phyloP scores from a whole-genome alignment of 2,113 vertebrate genomes.

The Catharus minimus region DNA sequence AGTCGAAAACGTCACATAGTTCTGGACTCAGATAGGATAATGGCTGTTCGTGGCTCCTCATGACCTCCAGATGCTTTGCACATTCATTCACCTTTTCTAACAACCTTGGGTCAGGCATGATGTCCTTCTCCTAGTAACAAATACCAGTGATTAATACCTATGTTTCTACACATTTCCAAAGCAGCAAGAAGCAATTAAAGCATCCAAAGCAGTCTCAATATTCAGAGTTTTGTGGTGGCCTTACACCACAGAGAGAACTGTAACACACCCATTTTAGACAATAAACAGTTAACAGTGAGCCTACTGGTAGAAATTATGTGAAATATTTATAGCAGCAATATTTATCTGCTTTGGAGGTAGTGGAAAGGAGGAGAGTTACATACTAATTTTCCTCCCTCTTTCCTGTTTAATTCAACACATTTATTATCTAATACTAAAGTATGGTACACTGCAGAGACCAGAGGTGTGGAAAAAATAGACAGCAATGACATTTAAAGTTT shows the following conservation, averaged over 20 bases:
- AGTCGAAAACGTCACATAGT: conserved; percentile 89
- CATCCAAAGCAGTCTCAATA: not conserved
- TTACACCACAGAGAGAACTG: not conserved
- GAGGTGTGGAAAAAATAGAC: not conserved
- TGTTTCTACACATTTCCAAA: not conserved
- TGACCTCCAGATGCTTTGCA: conserved; percentile 81
- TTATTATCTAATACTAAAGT: not conserved
- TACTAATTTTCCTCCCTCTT: not conserved
- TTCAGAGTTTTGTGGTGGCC: not conserved
- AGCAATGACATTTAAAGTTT: not conserved
- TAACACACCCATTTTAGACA: not conserved
- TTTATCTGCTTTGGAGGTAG: not conserved
- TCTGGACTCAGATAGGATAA: conserved; percentile 86
- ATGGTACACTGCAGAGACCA: not conserved
- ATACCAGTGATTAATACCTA: not conserved
- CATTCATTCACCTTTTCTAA: conserved; percentile 93
- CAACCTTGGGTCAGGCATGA: conserved; percentile 92
- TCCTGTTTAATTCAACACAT: not conserved
- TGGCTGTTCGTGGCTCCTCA: conserved; percentile 79
- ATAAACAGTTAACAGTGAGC: not conserved
- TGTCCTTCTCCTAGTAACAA: conserved; percentile 87
- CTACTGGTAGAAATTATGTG: not conserved
- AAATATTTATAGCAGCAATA: not conserved
- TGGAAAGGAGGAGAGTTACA: not conserved
- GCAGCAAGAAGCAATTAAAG: not conserved